Evolutionary conservation across 2,113 vertebrate genomes (phyloP), one percentile per base, ranked within the genome.

Genomic region (Varanus salvator): DNA sequence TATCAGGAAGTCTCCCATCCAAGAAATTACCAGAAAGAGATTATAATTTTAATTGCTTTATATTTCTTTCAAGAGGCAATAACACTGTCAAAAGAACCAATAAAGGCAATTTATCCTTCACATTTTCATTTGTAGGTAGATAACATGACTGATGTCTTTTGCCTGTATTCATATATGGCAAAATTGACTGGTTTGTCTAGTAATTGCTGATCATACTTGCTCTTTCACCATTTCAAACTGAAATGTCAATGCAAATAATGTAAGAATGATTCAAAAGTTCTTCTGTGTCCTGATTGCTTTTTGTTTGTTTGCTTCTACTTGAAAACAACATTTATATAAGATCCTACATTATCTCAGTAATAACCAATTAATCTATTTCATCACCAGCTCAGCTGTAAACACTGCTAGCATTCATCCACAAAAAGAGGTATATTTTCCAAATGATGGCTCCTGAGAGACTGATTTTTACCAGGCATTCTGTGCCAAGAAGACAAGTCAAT

Each of bases 401-500:
- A n/a, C 15, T 64, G 38, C 27, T 89, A 76, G 17, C 9, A n/a
- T 44, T 84, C 21, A 77, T 85, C 48, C 14, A 66, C 88, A 27
- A 76, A 44, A 38, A 84, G 88, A 89, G 6, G 72, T 38, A 84
- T 48, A 66, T 75, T 76, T 89, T 57, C 82, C 72, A n/a, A 84
- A 89, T 75, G 48, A 77, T 44, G n/a, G 60, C 31, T 84, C 31
- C 83, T 77, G 72, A 3, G 50, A 66, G 31, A 52, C 38, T 76
- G 29, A 68, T 31, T 78, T 80, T 84, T 84, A 78, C 72, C 88
- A 89, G n/a, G 81, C 48, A 78, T 78, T 78, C 38, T 69, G 75
- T 85, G 88, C 82, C 74, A 54, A 69, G 60, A 76, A 84, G 74
- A 76, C 60, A 76, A 89, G 83, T 89, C 82, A 89, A 84, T 89